Base-by-base conservation (phyloP, 1,140 invertebrate species). In the Propsilocerus akamusi region DNA sequence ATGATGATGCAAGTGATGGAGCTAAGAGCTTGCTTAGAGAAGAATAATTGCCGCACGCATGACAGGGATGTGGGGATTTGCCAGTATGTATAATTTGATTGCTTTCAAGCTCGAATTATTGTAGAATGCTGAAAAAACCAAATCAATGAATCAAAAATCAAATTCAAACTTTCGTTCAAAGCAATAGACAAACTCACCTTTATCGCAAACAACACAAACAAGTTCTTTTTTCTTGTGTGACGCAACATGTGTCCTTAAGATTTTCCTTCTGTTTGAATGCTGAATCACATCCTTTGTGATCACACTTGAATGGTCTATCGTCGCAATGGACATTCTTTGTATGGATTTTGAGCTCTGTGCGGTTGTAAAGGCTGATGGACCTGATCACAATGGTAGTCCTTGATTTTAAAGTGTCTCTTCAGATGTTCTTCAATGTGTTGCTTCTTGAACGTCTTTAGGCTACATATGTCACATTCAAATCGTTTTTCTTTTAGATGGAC, bases 401-500 rank as follows among this genome's bases (percentile, higher is more conserved):
- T 41, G 17, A 41, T 41, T 17, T 41, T 41, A 20, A 41, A 41
- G 22, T 41, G 34, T 8, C 34, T 14, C 14, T 41, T 41, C 17
- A 41, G 10, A 17, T 41, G 34, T 10, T 41, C 34, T 17, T 41
- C 34, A 20, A 41, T 41, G 14, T 41, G 34, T 17, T 41, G 34
- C 17, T 41, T 41, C 17, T 41, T 41, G 5, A 41, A 41, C 10
- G 34, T 41, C 17, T 20, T 1, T 20, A 41, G 22, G 17, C 34
- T 20, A 41, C 34, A 41, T 20, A 41, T 41, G 5, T 41, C 34
- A 5, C 34, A 41, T 20, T 41, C 34, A 17, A 41, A 41, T 20
- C 34, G 34, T 41, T 41, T 41, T 17, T 41, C 34, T 41, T 41
- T 41, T 41, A 41, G 34, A 41, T 41, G 34, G 10, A 41, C 34